phyloP scores from a whole-genome alignment of 2,888 invertebrate species.

The Microctonus aethiopoides region DNA sequence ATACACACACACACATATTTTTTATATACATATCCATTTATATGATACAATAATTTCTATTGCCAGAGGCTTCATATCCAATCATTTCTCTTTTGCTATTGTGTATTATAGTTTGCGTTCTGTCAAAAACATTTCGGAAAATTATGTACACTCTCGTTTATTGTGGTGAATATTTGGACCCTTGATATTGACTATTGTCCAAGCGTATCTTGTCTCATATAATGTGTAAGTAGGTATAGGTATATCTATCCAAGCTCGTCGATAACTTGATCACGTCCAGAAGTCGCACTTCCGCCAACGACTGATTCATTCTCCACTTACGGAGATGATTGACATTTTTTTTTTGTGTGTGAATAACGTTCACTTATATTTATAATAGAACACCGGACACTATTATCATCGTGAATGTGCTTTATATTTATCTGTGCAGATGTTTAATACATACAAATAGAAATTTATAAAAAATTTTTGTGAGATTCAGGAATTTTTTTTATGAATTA shows the following conservation, averaged over 20 bases:
- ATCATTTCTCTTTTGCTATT: background rate
- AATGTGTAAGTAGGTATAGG: background rate
- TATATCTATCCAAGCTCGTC: background rate
- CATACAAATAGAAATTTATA: background rate
- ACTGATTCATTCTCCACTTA: slow-evolving; percentile 7
- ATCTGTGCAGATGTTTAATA: background rate
- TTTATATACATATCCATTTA: background rate
- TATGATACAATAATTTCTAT: background rate
- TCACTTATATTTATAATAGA: too few relatives aligned
- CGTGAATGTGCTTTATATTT: background rate
- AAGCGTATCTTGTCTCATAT: background rate
- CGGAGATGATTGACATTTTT: background rate
- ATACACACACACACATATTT: background rate
- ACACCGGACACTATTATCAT: background rate
- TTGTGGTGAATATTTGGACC: background rate
- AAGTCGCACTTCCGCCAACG: background rate
- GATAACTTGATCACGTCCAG: background rate
- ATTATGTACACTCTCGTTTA: background rate
- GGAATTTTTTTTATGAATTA: too few relatives aligned
- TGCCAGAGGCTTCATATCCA: background rate
- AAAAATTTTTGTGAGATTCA: too few relatives aligned
- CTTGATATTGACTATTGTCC: background rate
- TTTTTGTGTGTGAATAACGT: too few relatives aligned
- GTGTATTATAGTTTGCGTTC: background rate
- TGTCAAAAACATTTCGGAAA: background rate